Conservation (phyloP, 2,888 invertebrate species). For the Elegia similella region DNA sequence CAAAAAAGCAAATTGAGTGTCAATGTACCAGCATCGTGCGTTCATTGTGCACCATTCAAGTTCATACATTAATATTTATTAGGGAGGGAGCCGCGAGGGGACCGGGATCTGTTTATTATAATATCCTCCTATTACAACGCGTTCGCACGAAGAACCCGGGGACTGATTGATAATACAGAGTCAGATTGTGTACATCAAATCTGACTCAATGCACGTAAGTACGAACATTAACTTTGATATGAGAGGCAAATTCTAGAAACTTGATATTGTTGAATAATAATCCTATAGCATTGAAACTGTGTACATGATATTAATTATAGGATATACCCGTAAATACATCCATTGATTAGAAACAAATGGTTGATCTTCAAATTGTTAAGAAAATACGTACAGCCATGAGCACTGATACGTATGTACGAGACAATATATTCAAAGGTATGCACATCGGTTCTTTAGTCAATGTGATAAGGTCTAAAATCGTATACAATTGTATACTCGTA, state of each 20-base stretch:
- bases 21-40: conserved; percentile 77
- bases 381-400: too few species aligned
- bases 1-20: conserved; percentile 73
- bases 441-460: too few species aligned
- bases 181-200: not conserved
- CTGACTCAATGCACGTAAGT: not conserved
- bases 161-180: conserved; percentile 51
- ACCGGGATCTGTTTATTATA: conserved; percentile 78
- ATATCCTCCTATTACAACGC: conserved; percentile 79
- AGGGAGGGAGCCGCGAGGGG: conserved; percentile 69
- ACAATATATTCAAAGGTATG: too few species aligned
- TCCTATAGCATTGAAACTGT: too few species aligned
- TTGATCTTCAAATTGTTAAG: too few species aligned
- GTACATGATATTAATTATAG: too few species aligned
- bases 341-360: too few species aligned
- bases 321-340: too few species aligned
- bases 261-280: not conserved
- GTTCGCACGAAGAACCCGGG: conserved; percentile 70
- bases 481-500: too few species aligned
- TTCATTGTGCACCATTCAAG: conserved; percentile 68
- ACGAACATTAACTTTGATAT: not conserved
- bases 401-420: too few species aligned
- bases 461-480: too few species aligned
- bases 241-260: not conserved
- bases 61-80: conserved; percentile 80